Evolutionary conservation across 2,797 vertebrate species (phyloP).

Genomic region (Helarctos malayanus): DNA sequence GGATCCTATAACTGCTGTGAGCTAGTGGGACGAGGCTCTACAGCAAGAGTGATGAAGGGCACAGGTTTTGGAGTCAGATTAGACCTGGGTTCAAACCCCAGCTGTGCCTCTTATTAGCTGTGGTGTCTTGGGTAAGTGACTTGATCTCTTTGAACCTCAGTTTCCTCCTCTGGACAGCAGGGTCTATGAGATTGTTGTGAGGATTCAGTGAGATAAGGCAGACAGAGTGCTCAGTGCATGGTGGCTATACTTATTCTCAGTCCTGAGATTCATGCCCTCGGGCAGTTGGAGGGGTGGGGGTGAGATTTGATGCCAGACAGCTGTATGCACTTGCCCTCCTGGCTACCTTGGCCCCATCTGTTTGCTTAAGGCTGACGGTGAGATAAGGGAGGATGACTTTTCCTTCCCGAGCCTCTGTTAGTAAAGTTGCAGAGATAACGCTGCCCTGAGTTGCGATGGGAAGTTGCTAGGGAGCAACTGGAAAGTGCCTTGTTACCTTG

Average conservation of each 20-base stretch:
- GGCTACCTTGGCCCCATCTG: neutral
- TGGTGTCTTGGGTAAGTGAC: neutral
- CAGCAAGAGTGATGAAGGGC: neutral
- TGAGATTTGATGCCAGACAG: neutral
- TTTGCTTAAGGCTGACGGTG: conserved; percentile 42
- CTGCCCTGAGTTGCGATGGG: neutral
- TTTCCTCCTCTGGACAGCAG: neutral
- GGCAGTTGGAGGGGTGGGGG: neutral
- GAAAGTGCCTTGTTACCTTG: neutral
- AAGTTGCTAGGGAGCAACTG: conserved; percentile 55
- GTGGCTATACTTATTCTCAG: no score
- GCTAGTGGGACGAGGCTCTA: neutral
- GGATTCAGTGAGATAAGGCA: neutral
- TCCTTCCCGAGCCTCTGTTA: neutral
- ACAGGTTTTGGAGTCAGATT: neutral
- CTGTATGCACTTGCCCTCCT: neutral
- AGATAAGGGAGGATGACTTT: conserved; percentile 54
- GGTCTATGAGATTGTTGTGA: neutral
- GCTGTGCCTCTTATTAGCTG: neutral
- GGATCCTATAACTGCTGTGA: neutral
- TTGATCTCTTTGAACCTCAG: neutral
- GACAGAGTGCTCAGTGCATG: neutral
- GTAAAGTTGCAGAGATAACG: conserved; percentile 11
- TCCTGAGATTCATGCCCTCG: neutral
- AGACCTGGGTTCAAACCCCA: neutral